Evolutionary conservation across 23 tunicate genomes (phyloP).

Genomic region (Trididemnum nubilum): DNA sequence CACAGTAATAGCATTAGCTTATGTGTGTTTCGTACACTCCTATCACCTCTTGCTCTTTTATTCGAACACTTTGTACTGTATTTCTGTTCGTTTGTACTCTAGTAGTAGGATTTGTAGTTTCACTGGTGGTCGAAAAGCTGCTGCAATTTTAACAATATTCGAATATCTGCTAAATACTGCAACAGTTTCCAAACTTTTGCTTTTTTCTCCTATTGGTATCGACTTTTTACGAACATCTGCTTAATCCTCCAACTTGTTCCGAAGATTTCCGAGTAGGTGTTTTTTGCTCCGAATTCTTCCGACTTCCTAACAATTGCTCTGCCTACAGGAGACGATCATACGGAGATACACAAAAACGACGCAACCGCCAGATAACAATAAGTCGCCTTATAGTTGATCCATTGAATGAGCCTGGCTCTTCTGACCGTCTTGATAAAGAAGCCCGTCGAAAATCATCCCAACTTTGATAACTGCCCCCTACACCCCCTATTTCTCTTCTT

Average conservation of each 20-base stretch:
- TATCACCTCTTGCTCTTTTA: no score
- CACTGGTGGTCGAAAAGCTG: no score
- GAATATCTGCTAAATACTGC: background rate
- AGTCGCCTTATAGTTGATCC: slow-evolving; percentile 38
- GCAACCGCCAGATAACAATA: slow-evolving; percentile 66
- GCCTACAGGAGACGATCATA: slow-evolving; percentile 67
- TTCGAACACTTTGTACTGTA: no score
- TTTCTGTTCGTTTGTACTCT: no score
- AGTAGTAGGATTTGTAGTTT: no score
- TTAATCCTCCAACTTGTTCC: background rate
- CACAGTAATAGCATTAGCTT: no score
- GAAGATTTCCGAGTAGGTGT: no score
- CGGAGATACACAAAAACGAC: slow-evolving; percentile 63
- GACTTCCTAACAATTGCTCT: no score
- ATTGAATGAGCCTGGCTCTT: background rate
- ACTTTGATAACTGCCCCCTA: slow-evolving; percentile 20
- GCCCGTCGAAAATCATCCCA: slow-evolving; percentile 92
- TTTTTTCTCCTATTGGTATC: background rate
- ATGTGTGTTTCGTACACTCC: no score
- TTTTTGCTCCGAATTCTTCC: no score
- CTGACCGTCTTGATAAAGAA: slow-evolving; percentile 55
- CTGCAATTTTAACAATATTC: no score
- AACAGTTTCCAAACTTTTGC: background rate
- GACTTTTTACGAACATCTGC: background rate
- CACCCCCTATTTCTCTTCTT: background rate